Evolutionary conservation across 2,888 invertebrate genomes (phyloP).

Genomic region (Latrodectus elegans): DNA sequence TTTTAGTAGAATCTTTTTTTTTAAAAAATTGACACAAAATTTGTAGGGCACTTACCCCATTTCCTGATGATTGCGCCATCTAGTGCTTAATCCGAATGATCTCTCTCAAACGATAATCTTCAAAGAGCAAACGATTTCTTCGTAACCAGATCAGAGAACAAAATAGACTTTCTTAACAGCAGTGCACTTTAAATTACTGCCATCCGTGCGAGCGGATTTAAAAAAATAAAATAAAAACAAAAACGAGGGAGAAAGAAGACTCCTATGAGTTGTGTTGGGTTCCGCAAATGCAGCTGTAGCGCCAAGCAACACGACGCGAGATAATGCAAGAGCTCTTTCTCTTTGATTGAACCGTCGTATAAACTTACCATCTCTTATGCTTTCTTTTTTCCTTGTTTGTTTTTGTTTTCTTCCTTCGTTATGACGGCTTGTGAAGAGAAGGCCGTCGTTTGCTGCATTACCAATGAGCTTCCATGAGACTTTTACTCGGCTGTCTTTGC

Average conservation of each 20-base stretch:
- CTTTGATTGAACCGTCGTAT: conserved; percentile 61
- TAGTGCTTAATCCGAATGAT: conserved; percentile 13
- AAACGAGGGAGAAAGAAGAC: neutral
- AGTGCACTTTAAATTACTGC: neutral
- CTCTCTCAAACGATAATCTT: neutral
- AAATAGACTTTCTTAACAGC: too few species aligned
- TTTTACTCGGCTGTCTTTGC: conserved; percentile 13
- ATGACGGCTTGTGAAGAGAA: conserved; percentile 3
- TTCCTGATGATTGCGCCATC: conserved; percentile 48
- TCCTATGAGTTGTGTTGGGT: neutral
- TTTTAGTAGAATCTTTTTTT: too few species aligned
- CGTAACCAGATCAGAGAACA: too few species aligned
- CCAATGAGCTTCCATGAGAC: conserved; percentile 10
- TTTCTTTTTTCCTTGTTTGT: conserved; percentile 16
- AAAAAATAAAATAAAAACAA: neutral
- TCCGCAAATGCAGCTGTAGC: conserved; percentile 42
- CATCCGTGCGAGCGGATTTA: neutral
- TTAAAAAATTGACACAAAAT: too few species aligned
- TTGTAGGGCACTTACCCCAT: neutral
- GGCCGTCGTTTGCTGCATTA: conserved; percentile 22
- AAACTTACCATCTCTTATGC: conserved; percentile 65
- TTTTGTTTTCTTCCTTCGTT: conserved; percentile 25
- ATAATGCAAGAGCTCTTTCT: conserved; percentile 45
- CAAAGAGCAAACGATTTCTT: too few species aligned
- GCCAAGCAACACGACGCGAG: conserved; percentile 24